Evolutionary conservation across 2,797 vertebrate species (phyloP).

Genomic region (Gastrophryne carolinensis): DNA sequence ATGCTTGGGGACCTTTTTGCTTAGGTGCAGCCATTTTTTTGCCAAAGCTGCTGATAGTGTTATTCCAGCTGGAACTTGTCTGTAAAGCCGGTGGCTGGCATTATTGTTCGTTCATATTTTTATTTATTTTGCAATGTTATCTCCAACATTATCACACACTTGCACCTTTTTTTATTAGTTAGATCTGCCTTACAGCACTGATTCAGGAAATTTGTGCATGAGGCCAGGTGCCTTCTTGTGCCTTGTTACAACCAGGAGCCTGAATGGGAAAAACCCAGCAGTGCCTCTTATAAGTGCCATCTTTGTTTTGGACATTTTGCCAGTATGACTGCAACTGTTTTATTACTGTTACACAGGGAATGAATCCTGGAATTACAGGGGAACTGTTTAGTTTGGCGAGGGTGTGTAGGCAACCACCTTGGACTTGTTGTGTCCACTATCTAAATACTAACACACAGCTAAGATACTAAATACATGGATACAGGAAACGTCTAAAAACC

Average conservation of each 20-base stretch:
- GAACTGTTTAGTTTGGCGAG: no score
- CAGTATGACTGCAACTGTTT: neutral
- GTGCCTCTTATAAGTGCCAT: constrained; percentile 22
- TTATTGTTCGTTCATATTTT: neutral
- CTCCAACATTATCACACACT: neutral
- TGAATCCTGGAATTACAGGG: no score
- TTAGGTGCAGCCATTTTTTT: neutral
- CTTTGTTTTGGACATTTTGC: neutral
- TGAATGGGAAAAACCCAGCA: neutral
- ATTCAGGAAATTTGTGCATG: no score
- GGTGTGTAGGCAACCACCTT: no score
- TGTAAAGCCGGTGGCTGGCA: neutral
- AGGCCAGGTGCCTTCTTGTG: neutral
- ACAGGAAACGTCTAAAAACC: no score
- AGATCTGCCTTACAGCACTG: neutral
- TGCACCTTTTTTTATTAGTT: neutral
- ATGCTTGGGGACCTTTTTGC: neutral
- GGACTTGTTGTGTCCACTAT: no score
- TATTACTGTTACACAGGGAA: neutral
- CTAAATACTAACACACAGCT: no score
- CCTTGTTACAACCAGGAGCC: constrained; percentile 1
- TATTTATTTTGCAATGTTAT: neutral
- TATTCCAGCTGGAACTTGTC: neutral
- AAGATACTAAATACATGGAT: no score
- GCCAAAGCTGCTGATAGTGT: neutral